These are phyloP conservation scores for Lasioglossum morio DNA, from an alignment of 2,888 invertebrate genomes.

Conservation along the genomic window DNA sequence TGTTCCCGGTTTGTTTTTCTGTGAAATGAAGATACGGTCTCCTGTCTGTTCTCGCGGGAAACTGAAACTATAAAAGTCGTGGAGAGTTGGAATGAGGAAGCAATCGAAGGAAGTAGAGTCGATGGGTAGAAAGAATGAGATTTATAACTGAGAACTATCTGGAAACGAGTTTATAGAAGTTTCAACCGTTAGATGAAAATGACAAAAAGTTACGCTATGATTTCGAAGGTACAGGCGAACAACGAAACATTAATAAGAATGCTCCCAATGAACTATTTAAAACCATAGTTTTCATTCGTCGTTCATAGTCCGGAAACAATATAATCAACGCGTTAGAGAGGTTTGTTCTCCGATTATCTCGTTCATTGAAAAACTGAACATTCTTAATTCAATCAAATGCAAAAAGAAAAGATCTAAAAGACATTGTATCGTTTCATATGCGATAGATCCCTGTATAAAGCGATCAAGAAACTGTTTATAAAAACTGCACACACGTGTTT, in stretches of 20 bases:
- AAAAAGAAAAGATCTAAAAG: background rate
- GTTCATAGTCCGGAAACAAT: no score
- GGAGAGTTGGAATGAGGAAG: constrained; percentile 26
- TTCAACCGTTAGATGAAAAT: constrained; percentile 45
- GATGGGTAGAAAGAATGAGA: constrained; percentile 31
- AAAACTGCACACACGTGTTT: background rate
- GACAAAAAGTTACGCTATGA: constrained; percentile 32
- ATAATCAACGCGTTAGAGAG: no score
- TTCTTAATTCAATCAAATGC: background rate
- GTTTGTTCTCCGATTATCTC: no score
- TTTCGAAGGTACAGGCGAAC: background rate
- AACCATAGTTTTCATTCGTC: background rate
- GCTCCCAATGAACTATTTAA: no score
- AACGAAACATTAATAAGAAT: background rate
- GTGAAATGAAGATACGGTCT: background rate
- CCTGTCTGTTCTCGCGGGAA: constrained; percentile 15
- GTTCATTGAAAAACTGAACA: background rate
- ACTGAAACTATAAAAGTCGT: constrained; percentile 23
- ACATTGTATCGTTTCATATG: background rate
- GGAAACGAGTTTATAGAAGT: constrained; percentile 44
- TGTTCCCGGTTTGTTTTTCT: constrained; percentile 2
- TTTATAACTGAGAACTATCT: constrained; percentile 43
- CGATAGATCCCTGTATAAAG: background rate
- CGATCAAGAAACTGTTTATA: background rate
- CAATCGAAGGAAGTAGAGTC: constrained; percentile 37